These are phyloP conservation scores for Deroplatys truncata DNA, from an alignment of 2,888 invertebrate species.

Conservation along the genomic window DNA sequence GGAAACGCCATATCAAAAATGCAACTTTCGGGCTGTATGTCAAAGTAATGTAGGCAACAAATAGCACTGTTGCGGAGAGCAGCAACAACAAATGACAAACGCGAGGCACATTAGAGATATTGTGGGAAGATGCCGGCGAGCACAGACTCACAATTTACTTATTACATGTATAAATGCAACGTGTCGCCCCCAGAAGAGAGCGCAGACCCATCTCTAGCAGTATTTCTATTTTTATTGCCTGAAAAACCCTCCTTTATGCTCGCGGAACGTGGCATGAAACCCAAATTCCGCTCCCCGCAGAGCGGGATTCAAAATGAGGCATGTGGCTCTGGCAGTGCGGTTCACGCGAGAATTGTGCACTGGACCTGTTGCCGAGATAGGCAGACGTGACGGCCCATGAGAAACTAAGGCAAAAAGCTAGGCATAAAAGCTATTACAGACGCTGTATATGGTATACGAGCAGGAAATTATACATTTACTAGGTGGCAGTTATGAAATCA, in stretches of 20 bases:
- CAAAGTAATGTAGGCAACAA: neutral
- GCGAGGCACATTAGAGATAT: neutral
- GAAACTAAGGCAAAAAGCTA: too few species aligned
- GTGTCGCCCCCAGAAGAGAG: neutral
- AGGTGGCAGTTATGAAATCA: too few species aligned
- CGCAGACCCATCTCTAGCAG: neutral
- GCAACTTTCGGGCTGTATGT: neutral
- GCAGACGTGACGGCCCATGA: too few species aligned
- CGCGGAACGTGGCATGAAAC: neutral
- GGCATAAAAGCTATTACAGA: too few species aligned
- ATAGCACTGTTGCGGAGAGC: neutral
- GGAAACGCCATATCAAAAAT: too few species aligned
- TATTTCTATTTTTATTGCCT: neutral
- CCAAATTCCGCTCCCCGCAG: neutral
- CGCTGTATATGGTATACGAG: too few species aligned
- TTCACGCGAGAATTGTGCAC: neutral
- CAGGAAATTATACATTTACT: too few species aligned
- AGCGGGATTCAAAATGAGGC: neutral
- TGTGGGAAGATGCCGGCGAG: neutral
- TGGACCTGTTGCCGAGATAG: neutral
- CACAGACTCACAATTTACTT: neutral
- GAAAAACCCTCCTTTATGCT: neutral
- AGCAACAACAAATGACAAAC: neutral
- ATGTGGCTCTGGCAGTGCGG: neutral
- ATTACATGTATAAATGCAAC: neutral